Evolutionary conservation across 2,797 vertebrate genomes (phyloP).

Genomic region (Alcedo quadribrachys): DNA sequence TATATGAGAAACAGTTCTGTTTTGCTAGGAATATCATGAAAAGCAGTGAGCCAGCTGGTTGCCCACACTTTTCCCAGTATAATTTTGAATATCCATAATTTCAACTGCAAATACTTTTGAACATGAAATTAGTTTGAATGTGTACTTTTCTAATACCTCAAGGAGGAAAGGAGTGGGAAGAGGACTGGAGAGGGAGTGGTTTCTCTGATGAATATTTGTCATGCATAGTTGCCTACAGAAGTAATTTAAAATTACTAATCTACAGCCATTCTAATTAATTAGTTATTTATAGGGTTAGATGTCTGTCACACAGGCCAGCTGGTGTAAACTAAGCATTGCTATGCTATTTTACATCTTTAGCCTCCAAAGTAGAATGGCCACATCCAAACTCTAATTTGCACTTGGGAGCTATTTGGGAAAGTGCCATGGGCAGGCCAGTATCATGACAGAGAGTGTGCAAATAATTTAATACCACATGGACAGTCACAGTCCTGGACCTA

Average conservation of each 20-base stretch:
- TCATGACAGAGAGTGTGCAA: not conserved
- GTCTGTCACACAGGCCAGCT: not conserved
- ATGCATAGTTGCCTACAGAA: not conserved
- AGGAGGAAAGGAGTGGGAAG: not conserved
- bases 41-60: not conserved
- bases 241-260: not conserved
- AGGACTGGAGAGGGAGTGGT: not conserved
- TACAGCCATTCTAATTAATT: not conserved
- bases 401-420: not conserved
- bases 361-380: not conserved
- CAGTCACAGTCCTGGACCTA: not conserved
- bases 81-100: not conserved
- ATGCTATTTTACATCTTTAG: not conserved
- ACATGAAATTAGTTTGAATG: not conserved
- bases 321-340: not conserved
- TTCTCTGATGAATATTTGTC: not conserved
- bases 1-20: not conserved
- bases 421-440: not conserved
- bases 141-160: not conserved
- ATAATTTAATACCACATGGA: not conserved
- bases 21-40: not conserved
- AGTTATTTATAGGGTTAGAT: slow-evolving; percentile 8
- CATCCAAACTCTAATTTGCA: not conserved
- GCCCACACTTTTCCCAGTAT: not conserved
- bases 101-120: not conserved